phyloP scores from a whole-genome alignment of 2,888 invertebrate genomes.

The Pinctada fucata region DNA sequence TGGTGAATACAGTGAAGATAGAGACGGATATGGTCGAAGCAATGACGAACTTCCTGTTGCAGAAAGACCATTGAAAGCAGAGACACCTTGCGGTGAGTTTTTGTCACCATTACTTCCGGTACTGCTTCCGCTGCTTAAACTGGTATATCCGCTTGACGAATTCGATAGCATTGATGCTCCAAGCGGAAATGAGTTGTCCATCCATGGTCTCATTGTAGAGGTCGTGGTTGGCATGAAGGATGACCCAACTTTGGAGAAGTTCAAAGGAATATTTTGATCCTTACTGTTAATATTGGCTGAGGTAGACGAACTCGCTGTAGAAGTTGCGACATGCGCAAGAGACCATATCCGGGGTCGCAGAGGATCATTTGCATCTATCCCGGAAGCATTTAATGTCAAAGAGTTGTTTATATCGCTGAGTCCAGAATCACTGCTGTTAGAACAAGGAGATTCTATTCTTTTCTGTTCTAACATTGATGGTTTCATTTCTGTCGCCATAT shows the following conservation, averaged over 20 bases:
- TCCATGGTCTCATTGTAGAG: conserved; percentile 49
- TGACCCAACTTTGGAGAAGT: conserved; percentile 48
- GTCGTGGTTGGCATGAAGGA: conserved; percentile 46
- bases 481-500: conserved; percentile 45
- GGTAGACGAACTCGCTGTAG: conserved; percentile 53
- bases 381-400: conserved; percentile 55
- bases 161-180: conserved; percentile 41
- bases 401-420: conserved; percentile 68
- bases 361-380: conserved; percentile 49
- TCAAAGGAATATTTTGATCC: conserved; percentile 54
- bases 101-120: conserved; percentile 44
- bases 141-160: conserved; percentile 46
- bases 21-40: conserved; percentile 51
- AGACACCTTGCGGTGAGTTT: conserved; percentile 47
- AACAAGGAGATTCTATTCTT: conserved; percentile 67
- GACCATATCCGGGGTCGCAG: conserved; percentile 73
- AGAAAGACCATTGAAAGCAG: conserved; percentile 53
- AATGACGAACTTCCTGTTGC: conserved; percentile 45
- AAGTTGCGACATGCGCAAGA: conserved; percentile 73
- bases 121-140: conserved; percentile 47
- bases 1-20: conserved; percentile 55
- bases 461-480: conserved; percentile 48
- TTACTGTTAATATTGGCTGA: conserved; percentile 42
- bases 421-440: conserved; percentile 71
- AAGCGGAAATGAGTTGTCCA: conserved; percentile 41